Evolutionary conservation across 2,797 vertebrate species (phyloP), one percentile per base, ranked within the genome.

Genomic region (Pygocentrus nattereri): DNA sequence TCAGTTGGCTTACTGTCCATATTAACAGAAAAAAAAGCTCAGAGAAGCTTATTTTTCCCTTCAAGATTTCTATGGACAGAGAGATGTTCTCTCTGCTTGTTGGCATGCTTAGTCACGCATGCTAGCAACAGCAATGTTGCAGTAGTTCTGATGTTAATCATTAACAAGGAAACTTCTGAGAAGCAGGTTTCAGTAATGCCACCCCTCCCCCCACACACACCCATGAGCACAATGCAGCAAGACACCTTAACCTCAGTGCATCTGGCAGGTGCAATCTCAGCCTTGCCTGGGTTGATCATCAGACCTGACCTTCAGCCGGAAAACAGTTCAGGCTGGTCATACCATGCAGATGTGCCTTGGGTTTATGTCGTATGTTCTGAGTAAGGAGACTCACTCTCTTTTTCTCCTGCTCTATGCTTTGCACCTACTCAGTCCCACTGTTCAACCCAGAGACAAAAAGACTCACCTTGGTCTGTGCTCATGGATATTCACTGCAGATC

Each of bases 341-440:
- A 92, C 91, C 92, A 92, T 93, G 92, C 92, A 92, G 91, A 92
- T 89, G 93, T 94, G 94, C 93, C 94, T 94, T 94, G 92, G 89
- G 91, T 93, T 91, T 92, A 88, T 89, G 87, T 93, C 93, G 90
- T 91, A 93, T 90, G 91, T 90, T n/a, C n/a, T 84, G 54, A 74
- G 87, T 81, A 89, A 90, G 82, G 83, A 80, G 85, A 87, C 78
- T 76, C 25, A 89, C 88, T 84, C 89, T 76, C 88, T 84, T 88
- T 74, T 82, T 31, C 68, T 91, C 89, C 12, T 7, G 72, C 74
- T 64, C 25, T 50, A 56, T 76, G 76, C 50, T 64, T 34, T 78
- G 49, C 44, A 71, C 34, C 8, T 16, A 38, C 54, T 47, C 5
- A 41, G 18, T 65, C 50, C 11, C 56, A 62, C 41, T 67, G 75